phyloP scores from a whole-genome alignment of 2,888 invertebrate species.

The Nomada ruficornis region DNA sequence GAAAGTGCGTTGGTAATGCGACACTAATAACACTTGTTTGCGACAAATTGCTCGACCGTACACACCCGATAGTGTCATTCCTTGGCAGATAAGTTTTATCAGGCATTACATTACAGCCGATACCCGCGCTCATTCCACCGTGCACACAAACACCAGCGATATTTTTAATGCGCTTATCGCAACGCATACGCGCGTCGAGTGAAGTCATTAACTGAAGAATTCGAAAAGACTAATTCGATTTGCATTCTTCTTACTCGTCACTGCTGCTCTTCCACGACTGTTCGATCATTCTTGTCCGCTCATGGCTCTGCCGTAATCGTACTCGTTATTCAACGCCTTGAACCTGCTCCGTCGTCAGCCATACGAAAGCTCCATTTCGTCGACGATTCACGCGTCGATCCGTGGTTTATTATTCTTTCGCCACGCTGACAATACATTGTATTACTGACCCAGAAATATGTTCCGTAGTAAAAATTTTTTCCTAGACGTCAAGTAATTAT shows the following conservation, averaged over 20 bases:
- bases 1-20: conserved; percentile 4
- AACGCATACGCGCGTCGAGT: not conserved
- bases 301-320: conserved; percentile 11
- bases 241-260: conserved; percentile 4
- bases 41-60: conserved; percentile 42
- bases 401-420: conserved; percentile 30
- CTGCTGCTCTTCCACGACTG: not conserved
- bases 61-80: conserved; percentile 34
- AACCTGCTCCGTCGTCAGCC: not conserved
- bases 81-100: conserved; percentile 35
- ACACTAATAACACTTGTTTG: conserved; percentile 28
- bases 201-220: not conserved
- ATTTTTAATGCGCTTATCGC: conserved; percentile 3
- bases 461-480: not conserved
- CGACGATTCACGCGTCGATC: conserved; percentile 5
- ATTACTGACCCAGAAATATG: not conserved
- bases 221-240: conserved; percentile 1
- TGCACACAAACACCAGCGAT: not conserved
- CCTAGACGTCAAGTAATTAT: not conserved
- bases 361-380: not conserved
- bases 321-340: not conserved
- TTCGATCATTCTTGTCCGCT: not conserved
- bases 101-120: conserved; percentile 12
- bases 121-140: not conserved
- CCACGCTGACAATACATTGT: not conserved